Base-by-base conservation (phyloP, 2,888 invertebrate genomes). In the Amphipoea oculea region DNA sequence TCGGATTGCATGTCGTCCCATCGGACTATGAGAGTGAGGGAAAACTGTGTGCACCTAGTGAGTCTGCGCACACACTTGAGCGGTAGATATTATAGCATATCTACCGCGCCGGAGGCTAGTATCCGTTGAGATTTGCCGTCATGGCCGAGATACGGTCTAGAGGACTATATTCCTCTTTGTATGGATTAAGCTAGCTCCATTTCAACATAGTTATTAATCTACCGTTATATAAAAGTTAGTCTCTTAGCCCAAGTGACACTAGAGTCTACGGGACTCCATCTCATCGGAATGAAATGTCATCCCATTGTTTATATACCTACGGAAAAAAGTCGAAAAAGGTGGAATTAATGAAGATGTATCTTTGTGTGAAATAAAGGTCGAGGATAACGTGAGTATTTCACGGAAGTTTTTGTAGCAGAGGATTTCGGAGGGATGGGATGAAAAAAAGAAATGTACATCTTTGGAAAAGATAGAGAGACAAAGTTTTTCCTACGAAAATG, bases 281-380 rank as follows among this genome's bases (percentile, higher is more conserved):
- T 14, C 23, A 68, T 36, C 4, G 11, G 23, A 57, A 48, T 51
- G 36, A 54, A 40, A 80, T 12, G 29, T 57, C 29, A 68, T 62
- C 11, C 29, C 45, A 17, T 29, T 48, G 20, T 45, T 57, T 14
- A 57, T 40, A 20, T 62, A 62, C 62, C 4, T 2, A 14, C 4
- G 11, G 40, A 81, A 81, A 81, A 63, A 20, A 57, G 45, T 1
- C 12, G 54, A 40, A 68, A 73, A 69, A 63, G 17, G 29, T 17
- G 4, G 40, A 45, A 68, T 60, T 82, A 65, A 82, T 82, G 69
- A 76, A 81, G 82, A 82, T 60, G 14, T 81, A 80, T 36, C 36
- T 36, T 2, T 81, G 36, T 74, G 23, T 63, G 17, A 68, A 29
- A 4, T 40, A 7, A 63, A 63, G 48, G 40, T 36, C 57, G 29